These are phyloP conservation scores for Psix sp. DNA, from an alignment of 1,140 invertebrate genomes.

Conservation along the genomic window DNA sequence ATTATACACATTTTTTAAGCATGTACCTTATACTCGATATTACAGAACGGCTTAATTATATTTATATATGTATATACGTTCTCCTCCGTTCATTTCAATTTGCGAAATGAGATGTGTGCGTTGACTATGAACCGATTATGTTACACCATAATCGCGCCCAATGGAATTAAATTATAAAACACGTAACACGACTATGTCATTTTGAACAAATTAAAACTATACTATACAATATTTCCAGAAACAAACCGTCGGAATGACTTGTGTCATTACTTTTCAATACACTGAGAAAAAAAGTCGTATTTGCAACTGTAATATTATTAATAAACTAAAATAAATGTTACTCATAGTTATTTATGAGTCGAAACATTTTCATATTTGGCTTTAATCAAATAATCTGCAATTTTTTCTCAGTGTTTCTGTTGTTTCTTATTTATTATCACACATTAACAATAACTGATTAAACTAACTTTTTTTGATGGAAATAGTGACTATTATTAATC, in stretches of 20 bases:
- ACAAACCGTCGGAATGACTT: conserved; percentile 24
- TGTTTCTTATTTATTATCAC: too few relatives aligned
- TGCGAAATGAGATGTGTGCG: conserved; percentile 44
- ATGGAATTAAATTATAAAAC: conserved; percentile 32
- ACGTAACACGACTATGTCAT: conserved; percentile 23
- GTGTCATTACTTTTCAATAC: neutral
- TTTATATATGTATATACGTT: conserved; percentile 29
- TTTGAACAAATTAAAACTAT: conserved; percentile 31
- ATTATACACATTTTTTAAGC: conserved; percentile 53
- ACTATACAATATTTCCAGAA: conserved; percentile 40
- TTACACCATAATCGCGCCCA: conserved; percentile 33
- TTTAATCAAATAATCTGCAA: too few relatives aligned
- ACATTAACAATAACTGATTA: too few relatives aligned
- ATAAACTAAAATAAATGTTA: too few relatives aligned
- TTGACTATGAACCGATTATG: conserved; percentile 37
- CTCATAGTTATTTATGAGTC: too few relatives aligned
- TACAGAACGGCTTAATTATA: conserved; percentile 55
- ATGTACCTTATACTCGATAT: conserved; percentile 45
- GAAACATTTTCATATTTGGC: neutral
- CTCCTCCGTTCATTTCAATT: conserved; percentile 13
- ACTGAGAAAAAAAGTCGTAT: conserved; percentile 18
- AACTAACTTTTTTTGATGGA: too few relatives aligned
- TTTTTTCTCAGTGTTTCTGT: too few relatives aligned
- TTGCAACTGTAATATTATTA: neutral
- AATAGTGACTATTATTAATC: too few relatives aligned